These are phyloP conservation scores for Drosophila sordidapex DNA, from an alignment of 2,888 invertebrate genomes.

Conservation along the genomic window DNA sequence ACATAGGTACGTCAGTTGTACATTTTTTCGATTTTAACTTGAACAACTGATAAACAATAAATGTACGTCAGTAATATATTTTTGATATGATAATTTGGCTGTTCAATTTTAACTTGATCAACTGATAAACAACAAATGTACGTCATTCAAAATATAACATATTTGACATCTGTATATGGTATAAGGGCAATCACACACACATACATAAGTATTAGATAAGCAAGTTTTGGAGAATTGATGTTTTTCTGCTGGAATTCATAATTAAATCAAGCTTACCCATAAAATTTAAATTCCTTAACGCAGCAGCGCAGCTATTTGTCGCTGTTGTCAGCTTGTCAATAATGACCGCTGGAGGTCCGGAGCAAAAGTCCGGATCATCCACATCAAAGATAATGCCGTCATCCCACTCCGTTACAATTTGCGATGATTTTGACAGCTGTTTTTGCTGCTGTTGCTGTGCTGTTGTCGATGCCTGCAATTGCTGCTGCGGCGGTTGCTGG, in stretches of 20 bases:
- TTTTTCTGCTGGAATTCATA: slow-evolving; percentile 22
- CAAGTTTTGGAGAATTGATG: neutral
- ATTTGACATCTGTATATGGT: neutral
- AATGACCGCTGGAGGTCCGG: slow-evolving; percentile 56
- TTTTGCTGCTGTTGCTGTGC: slow-evolving; percentile 44
- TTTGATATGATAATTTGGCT: neutral
- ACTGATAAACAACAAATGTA: neutral
- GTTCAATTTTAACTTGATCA: too few species aligned
- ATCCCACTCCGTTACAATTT: slow-evolving; percentile 84
- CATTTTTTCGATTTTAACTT: neutral
- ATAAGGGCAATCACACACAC: neutral
- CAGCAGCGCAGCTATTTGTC: slow-evolving; percentile 53
- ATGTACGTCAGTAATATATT: neutral
- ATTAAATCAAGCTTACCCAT: slow-evolving; percentile 73
- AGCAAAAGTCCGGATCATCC: slow-evolving; percentile 84
- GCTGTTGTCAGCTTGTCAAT: slow-evolving; percentile 66
- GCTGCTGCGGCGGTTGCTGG: slow-evolving; percentile 37
- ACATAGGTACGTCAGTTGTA: neutral
- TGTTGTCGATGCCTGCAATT: slow-evolving; percentile 27
- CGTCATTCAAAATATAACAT: neutral
- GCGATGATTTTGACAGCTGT: slow-evolving; percentile 50
- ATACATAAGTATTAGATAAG: too few species aligned
- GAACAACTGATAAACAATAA: neutral
- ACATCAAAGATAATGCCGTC: slow-evolving; percentile 84
- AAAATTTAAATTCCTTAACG: slow-evolving; percentile 68